Evolutionary conservation across 2,888 invertebrate genomes (phyloP).

Genomic region (Eristalis arbustorum): DNA sequence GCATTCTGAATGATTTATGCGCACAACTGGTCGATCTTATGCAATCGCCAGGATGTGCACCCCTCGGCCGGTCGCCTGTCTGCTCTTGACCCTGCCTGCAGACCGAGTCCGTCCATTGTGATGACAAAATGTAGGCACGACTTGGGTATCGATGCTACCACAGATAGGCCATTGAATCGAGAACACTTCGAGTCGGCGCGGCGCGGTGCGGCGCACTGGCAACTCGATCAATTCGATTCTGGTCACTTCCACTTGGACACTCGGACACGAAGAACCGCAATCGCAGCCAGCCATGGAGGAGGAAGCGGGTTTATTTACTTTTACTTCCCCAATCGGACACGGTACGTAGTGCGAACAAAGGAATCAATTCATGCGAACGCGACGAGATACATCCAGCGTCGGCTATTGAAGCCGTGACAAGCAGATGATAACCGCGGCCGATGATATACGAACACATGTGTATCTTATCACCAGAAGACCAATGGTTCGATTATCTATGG

Average conservation of each 20-base stretch:
- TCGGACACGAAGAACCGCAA: no score
- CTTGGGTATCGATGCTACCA: conserved; percentile 18
- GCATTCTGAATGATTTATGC: conserved; percentile 59
- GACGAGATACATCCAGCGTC: neutral
- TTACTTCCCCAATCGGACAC: conserved; percentile 27
- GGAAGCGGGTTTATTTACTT: conserved; percentile 45
- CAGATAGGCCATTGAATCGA: neutral
- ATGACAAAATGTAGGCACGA: conserved; percentile 31
- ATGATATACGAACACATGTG: neutral
- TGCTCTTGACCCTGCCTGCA: conserved; percentile 22
- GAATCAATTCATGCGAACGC: conserved; percentile 36
- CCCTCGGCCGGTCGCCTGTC: neutral
- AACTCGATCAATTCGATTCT: conserved; percentile 6
- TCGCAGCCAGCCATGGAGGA: neutral
- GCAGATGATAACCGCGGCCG: conserved; percentile 31
- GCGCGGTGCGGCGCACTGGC: neutral
- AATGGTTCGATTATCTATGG: conserved; percentile 37
- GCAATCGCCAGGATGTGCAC: conserved; percentile 25
- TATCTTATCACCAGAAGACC: conserved; percentile 45
- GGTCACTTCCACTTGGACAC: neutral
- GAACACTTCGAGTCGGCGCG: neutral
- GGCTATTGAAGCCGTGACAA: neutral
- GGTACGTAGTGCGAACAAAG: conserved; percentile 37
- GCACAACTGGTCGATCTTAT: conserved; percentile 46
- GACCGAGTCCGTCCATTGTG: conserved; percentile 12